These are phyloP conservation scores for Empidonax alnorum DNA, from an alignment of 2,113 vertebrate species.

Conservation along the genomic window DNA sequence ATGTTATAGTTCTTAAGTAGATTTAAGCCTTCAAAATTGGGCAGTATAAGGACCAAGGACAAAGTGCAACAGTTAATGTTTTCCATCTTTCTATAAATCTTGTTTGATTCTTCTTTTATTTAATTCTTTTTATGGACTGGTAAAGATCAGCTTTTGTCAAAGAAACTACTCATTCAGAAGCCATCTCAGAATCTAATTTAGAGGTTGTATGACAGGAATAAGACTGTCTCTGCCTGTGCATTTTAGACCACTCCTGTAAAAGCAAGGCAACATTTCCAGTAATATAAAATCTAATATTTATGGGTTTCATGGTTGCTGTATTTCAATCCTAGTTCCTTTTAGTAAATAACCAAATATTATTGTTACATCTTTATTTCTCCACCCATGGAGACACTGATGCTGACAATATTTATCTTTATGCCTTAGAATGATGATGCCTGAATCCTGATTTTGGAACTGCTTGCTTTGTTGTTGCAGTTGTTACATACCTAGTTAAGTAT, in stretches of 20 bases:
- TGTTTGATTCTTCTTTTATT: background rate
- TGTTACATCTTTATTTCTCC: slow-evolving; percentile 40
- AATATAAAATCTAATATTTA: slow-evolving; percentile 62
- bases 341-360: slow-evolving; percentile 50
- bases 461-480: background rate
- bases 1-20: background rate
- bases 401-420: background rate
- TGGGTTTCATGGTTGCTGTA: slow-evolving; percentile 49
- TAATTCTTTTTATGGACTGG: background rate
- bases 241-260: background rate
- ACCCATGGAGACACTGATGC: background rate
- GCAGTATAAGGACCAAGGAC: background rate
- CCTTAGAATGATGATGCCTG: background rate
- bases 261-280: slow-evolving; percentile 30
- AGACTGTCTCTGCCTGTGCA: background rate
- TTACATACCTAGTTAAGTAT: background rate
- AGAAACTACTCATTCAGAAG: background rate
- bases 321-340: slow-evolving; percentile 55
- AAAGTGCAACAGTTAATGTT: background rate
- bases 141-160: background rate
- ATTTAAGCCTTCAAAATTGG: background rate
- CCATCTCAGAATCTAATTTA: background rate
- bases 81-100: background rate
- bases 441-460: background rate
- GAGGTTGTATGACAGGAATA: background rate